Percentiles rank a stretch among this genome's conserved stretches.
Conservation (phyloP, 2,113 vertebrate species). For the Miniopterus natalensis region DNA sequence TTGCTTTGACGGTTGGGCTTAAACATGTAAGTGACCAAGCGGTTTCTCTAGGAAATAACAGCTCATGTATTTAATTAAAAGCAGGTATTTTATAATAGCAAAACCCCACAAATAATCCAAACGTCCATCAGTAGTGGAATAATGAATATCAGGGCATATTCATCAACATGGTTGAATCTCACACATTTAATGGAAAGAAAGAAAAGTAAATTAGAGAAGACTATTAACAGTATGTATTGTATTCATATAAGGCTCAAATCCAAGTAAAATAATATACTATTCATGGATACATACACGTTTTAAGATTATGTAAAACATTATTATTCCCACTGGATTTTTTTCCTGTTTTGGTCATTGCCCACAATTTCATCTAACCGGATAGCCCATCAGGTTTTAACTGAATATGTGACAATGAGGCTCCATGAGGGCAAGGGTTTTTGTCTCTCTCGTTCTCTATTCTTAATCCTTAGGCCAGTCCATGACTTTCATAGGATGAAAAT, state of each 20-base stretch:
- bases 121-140: not conserved
- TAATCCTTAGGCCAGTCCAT: not conserved
- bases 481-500: not conserved
- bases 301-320: slow-evolving; percentile 33
- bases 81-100: not conserved
- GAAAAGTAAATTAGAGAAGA: not conserved
- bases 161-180: not conserved
- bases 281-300: not conserved
- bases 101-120: not conserved
- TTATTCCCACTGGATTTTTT: not conserved
- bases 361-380: slow-evolving; percentile 7
- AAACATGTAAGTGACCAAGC: slow-evolving; percentile 92
- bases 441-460: not conserved
- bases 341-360: not conserved
- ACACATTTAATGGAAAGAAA: slow-evolving; percentile 39
- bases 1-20: slow-evolving; percentile 96
- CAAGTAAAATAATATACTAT: not conserved
- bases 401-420: not conserved
- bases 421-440: not conserved
- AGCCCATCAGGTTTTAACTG: not conserved
- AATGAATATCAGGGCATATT: slow-evolving; percentile 17
- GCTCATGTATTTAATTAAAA: slow-evolving; percentile 22
- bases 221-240: not conserved
- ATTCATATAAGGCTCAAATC: slow-evolving; percentile 39
- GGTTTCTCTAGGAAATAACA: slow-evolving; percentile 42